A percentile compares a stretch with the other conserved stretches of the same genome.
Evolutionary conservation across 2,888 invertebrate species (phyloP).

Genomic region (Synergus laeviventris): DNA sequence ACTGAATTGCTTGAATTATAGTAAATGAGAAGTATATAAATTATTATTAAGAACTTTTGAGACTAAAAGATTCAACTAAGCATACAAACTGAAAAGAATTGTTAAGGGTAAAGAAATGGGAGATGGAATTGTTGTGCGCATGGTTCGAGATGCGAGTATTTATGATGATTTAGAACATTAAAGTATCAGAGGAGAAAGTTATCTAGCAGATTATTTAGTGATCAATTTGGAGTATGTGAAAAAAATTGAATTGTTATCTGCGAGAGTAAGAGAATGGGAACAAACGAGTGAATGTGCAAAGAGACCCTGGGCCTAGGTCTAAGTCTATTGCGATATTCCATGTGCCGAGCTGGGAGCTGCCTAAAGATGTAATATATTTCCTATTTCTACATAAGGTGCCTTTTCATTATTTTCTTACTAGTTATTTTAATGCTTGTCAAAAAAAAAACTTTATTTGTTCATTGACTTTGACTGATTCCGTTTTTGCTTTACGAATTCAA

Average conservation of each 20-base stretch:
- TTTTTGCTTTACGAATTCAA: neutral
- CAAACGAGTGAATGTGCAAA: conserved; percentile 39
- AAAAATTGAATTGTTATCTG: conserved; percentile 38
- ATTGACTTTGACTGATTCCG: neutral
- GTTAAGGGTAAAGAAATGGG: neutral
- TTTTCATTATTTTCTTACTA: conserved; percentile 52
- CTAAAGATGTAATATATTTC: conserved; percentile 48
- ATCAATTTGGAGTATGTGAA: conserved; percentile 32
- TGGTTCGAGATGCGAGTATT: conserved; percentile 52
- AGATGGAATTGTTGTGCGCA: conserved; percentile 43
- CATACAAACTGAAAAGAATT: neutral
- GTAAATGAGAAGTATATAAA: neutral
- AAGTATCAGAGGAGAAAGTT: conserved; percentile 49
- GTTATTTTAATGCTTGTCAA: neutral
- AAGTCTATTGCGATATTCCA: conserved; percentile 44
- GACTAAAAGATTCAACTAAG: neutral
- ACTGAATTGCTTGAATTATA: neutral
- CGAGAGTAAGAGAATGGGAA: conserved; percentile 48
- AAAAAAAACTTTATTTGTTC: neutral
- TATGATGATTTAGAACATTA: conserved; percentile 49
- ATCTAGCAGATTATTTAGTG: conserved; percentile 42
- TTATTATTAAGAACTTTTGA: neutral
- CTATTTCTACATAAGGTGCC: conserved; percentile 53
- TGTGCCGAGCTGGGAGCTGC: conserved; percentile 50
- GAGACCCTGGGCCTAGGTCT: conserved; percentile 37